Evolutionary conservation across 2,888 invertebrate genomes (phyloP).

Genomic region (Horisme vitalbata): DNA sequence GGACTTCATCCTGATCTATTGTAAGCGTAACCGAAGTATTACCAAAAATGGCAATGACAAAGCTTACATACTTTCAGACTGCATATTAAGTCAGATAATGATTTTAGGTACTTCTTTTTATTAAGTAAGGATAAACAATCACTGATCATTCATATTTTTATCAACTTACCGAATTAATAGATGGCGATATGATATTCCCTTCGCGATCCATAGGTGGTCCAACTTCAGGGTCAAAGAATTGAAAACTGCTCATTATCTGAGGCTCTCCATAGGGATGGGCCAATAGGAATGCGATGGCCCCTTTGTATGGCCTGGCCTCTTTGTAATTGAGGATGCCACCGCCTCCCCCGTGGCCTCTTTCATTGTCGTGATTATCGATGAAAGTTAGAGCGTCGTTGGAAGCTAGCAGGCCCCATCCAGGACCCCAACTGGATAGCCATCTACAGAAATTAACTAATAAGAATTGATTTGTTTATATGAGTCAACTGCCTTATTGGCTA

Average conservation of each 20-base stretch:
- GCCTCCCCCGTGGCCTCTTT: slow-evolving; percentile 85
- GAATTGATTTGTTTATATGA: too few relatives aligned
- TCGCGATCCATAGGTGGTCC: slow-evolving; percentile 87
- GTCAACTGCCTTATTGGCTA: too few relatives aligned
- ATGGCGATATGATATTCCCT: slow-evolving; percentile 85
- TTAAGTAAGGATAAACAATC: too few relatives aligned
- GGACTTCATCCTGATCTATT: too few relatives aligned
- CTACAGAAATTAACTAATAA: too few relatives aligned
- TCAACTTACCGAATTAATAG: slow-evolving; percentile 78
- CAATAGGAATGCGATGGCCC: slow-evolving; percentile 92
- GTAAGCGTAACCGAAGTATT: too few relatives aligned
- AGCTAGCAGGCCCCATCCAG: slow-evolving; percentile 84
- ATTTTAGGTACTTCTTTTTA: too few relatives aligned
- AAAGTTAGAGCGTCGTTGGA: slow-evolving; percentile 85
- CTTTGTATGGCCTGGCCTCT: slow-evolving; percentile 85
- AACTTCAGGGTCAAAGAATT: slow-evolving; percentile 83
- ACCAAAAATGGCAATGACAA: too few relatives aligned
- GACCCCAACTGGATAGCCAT: slow-evolving; percentile 84
- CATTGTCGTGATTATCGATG: slow-evolving; percentile 93
- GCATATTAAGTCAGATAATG: too few relatives aligned
- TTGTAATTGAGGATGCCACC: slow-evolving; percentile 85
- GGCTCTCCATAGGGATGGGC: slow-evolving; percentile 92
- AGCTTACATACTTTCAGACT: too few relatives aligned
- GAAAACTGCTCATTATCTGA: slow-evolving; percentile 93
- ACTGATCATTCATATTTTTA: not conserved